phyloP scores from a whole-genome alignment of 2,113 vertebrate genomes.

The Calypte anna region DNA sequence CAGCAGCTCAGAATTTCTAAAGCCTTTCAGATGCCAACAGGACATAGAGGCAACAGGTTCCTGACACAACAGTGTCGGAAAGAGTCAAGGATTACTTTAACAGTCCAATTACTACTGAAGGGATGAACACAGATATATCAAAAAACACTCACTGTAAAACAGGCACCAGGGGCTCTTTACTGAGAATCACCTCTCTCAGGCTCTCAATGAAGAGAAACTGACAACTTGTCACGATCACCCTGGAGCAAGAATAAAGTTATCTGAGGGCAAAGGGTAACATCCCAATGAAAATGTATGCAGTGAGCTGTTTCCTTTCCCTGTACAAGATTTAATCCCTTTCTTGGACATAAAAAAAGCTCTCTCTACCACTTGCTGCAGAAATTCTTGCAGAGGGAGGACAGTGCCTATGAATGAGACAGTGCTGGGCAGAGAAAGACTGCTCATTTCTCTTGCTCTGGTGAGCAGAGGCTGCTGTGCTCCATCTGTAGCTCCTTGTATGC shows the following conservation, averaged over 20 bases:
- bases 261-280: background rate
- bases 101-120: background rate
- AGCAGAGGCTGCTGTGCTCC: constrained; percentile 31
- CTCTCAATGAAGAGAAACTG: background rate
- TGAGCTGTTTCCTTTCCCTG: background rate
- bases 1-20: background rate
- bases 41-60: background rate
- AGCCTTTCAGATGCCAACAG: background rate
- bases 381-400: background rate
- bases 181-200: background rate
- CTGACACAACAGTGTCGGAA: background rate
- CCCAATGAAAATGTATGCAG: background rate
- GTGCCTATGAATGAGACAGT: background rate
- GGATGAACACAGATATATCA: background rate
- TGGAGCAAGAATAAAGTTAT: background rate
- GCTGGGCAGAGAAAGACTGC: background rate
- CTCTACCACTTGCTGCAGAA: background rate
- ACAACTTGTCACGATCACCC: background rate
- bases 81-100: background rate
- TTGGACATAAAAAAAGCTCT: background rate
- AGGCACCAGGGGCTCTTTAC: background rate
- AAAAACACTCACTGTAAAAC: background rate
- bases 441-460: background rate
- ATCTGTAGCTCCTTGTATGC: constrained; percentile 8
- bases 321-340: background rate